phyloP scores from a whole-genome alignment of 64 coral and sea anemone genomes.

The Astreopora myriophthalma region DNA sequence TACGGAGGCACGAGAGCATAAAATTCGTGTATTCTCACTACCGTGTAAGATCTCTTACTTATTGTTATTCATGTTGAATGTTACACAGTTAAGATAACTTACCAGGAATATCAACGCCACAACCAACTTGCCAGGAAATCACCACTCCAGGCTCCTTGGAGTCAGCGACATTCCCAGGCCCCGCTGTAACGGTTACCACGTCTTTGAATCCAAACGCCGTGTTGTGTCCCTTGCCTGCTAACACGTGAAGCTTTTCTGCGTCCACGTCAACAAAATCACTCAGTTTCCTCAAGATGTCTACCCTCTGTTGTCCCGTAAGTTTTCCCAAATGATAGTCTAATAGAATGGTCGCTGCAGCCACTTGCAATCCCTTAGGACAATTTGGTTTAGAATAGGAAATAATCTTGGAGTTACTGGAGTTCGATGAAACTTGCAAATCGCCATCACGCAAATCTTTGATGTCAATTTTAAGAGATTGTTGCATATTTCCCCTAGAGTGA shows the following conservation, averaged over 20 bases:
- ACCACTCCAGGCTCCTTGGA: conserved; percentile 72
- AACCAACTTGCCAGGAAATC: conserved; percentile 84
- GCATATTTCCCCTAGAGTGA: not conserved
- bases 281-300: conserved; percentile 56
- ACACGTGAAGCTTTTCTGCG: conserved; percentile 58
- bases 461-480: not conserved
- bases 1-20: no score
- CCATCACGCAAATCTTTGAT: conserved; percentile 15
- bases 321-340: conserved; percentile 79
- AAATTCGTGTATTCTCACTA: no score
- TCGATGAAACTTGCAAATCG: not conserved
- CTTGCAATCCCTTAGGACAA: conserved; percentile 66
- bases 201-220: conserved; percentile 78
- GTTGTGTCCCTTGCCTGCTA: conserved; percentile 73
- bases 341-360: conserved; percentile 71
- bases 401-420: conserved; percentile 71
- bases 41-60: no score
- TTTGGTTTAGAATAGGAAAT: not conserved
- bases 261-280: conserved; percentile 64
- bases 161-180: conserved; percentile 84
- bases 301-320: conserved; percentile 50
- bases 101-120: conserved; percentile 78
- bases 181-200: conserved; percentile 74
- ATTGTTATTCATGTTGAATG: no score
- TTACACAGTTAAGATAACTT: no score